Evolutionary conservation across 2,113 vertebrate species (phyloP), one percentile per base, ranked within the genome.

Genomic region (Mola mola): DNA sequence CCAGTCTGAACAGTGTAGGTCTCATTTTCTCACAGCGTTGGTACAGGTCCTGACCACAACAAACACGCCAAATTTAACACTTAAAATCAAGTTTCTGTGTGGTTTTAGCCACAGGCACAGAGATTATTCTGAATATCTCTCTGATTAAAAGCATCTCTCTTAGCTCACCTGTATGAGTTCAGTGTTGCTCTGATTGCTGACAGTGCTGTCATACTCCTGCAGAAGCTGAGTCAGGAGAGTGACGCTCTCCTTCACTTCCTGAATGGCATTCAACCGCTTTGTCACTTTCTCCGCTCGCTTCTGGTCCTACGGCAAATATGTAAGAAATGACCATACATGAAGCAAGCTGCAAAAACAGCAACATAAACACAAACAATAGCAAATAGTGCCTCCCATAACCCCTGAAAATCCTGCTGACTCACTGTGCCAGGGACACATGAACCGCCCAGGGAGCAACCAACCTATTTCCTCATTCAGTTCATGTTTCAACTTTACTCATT

Each of bases 11-110:
- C 6, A 99, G 93, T 0, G 96, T 98, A 4, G 97, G 97, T 52
- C 97, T 94, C 97, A 99, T 96, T 75, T 96, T 96, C 87, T 99
- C 97, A 15, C 97, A 98, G 82, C 96, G 95, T 82, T 98, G 95
- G 85, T 97, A 98, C 67, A 98, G 73, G 57, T 98, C 97, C 97
- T 99, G 86, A 11, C 47, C 38, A 60, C 33, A 73, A 43, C 51
- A 56, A 26, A 75, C 17, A 70, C 3, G 4, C n/a, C 5, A 2
- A 0, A 1, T 31, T 9, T 29, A 31, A 34, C 13, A 50, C 13
- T n/a, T 7, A 6, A 11, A 8, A 29, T 16, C 10, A 26, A 34
- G 6, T 19, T 15, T 20, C 9, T 17, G 13, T 8, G n/a, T 28
- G 10, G 1, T 47, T 11, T 25, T 2, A 11, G 15, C 33, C 12